phyloP scores from a whole-genome alignment of 2,888 invertebrate genomes.

The Petrophora chlorosata region DNA sequence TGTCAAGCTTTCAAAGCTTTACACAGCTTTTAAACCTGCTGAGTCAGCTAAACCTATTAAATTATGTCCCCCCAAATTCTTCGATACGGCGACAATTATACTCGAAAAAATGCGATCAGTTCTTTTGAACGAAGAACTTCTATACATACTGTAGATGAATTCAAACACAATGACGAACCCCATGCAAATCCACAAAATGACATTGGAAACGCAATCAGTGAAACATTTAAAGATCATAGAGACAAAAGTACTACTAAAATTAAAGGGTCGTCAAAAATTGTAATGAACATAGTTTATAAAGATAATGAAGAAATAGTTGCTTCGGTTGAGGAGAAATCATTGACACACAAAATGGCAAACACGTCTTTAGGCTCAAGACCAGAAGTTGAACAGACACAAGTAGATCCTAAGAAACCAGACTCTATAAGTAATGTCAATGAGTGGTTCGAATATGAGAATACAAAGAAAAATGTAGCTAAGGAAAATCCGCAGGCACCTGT shows the following conservation, averaged over 20 bases:
- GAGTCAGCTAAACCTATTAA: slow-evolving; percentile 36
- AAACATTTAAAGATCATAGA: too few relatives aligned
- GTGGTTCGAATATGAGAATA: slow-evolving; percentile 46
- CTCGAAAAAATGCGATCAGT: neutral
- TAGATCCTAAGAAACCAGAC: neutral
- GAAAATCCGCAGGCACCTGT: slow-evolving; percentile 24
- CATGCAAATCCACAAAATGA: neutral
- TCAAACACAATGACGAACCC: neutral
- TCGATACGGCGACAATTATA: slow-evolving; percentile 30
- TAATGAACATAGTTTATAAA: neutral
- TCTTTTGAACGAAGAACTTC: neutral
- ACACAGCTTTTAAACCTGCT: slow-evolving; percentile 32
- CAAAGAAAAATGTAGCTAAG: slow-evolving; percentile 18
- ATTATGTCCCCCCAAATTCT: slow-evolving; percentile 56
- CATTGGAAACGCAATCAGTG: too few relatives aligned
- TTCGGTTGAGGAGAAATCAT: neutral
- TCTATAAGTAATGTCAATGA: slow-evolving; percentile 38
- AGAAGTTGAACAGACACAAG: neutral
- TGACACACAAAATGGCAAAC: slow-evolving; percentile 3
- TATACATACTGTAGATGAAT: neutral
- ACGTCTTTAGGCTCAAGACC: neutral
- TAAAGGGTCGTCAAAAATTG: neutral
- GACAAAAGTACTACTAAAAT: neutral
- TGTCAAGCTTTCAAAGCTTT: slow-evolving; percentile 53
- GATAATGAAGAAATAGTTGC: neutral